Conservation (phyloP, 2,113 vertebrate species). For the Antennarius striatus region DNA sequence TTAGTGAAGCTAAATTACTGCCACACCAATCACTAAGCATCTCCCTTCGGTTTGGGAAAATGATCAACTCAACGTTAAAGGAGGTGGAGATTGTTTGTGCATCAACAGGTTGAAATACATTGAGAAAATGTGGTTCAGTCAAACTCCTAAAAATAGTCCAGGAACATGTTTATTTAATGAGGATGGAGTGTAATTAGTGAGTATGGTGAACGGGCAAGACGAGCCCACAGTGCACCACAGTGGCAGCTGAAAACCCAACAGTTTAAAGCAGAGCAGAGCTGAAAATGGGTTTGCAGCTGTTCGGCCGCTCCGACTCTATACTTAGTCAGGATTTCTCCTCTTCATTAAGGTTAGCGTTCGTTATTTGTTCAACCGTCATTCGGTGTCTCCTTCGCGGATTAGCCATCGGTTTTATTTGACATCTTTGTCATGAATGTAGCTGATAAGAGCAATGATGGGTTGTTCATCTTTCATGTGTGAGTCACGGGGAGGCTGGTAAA, state of each 20-base stretch:
- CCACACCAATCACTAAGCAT: slow-evolving; percentile 10
- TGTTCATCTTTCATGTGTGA: not conserved
- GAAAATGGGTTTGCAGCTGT: slow-evolving; percentile 44
- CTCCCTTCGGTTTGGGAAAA: slow-evolving; percentile 12
- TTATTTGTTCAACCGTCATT: slow-evolving; percentile 15
- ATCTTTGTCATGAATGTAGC: not conserved
- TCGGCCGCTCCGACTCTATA: slow-evolving; percentile 30
- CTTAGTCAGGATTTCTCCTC: slow-evolving; percentile 19
- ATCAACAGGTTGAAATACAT: slow-evolving; percentile 29
- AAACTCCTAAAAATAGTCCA: slow-evolving; percentile 39
- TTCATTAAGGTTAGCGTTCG: slow-evolving; percentile 6
- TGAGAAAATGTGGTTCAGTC: slow-evolving; percentile 24
- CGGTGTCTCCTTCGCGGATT: slow-evolving; percentile 14
- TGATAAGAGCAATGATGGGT: slow-evolving; percentile 4
- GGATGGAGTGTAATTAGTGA: slow-evolving; percentile 37
- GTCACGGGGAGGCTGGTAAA: not conserved
- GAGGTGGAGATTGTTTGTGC: slow-evolving; percentile 14
- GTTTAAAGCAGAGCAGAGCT: slow-evolving; percentile 40
- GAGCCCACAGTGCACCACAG: slow-evolving; percentile 25
- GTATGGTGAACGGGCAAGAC: slow-evolving; percentile 22
- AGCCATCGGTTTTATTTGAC: slow-evolving; percentile 32
- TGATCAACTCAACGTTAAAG: too few species aligned
- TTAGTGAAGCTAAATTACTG: too few species aligned
- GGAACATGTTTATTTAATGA: slow-evolving; percentile 51
- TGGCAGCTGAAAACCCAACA: slow-evolving; percentile 50